Evolutionary conservation across 2,888 invertebrate genomes (phyloP).

Genomic region (Xestia xanthographa): DNA sequence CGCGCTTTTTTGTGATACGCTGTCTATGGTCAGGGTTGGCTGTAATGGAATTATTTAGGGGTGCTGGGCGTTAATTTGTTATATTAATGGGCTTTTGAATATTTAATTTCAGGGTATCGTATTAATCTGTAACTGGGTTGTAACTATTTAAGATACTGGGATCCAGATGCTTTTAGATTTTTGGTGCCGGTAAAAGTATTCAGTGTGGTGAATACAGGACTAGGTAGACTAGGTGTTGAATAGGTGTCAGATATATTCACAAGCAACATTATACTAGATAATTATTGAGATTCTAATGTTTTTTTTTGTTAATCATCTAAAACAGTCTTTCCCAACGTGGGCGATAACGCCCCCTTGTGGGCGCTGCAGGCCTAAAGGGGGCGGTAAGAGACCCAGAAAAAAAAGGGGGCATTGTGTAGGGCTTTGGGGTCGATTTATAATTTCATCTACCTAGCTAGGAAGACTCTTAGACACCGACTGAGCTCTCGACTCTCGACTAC

Average conservation of each 20-base stretch:
- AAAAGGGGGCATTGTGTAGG: no score
- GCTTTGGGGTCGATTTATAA: no score
- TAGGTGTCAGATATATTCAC: not conserved
- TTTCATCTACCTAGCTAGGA: no score
- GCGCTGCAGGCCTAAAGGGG: no score
- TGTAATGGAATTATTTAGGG: conserved; percentile 54
- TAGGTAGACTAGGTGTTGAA: no score
- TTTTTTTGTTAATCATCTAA: no score
- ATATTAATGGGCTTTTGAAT: not conserved
- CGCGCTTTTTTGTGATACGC: conserved; percentile 82
- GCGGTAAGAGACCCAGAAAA: no score
- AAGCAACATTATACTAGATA: no score
- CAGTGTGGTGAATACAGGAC: not conserved
- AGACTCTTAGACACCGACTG: no score
- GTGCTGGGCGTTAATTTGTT: not conserved
- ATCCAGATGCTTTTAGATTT: not conserved
- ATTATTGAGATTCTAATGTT: not conserved
- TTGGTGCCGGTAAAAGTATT: not conserved
- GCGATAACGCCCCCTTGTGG: no score
- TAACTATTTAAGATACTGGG: not conserved
- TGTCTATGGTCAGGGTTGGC: conserved; percentile 80
- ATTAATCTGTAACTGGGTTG: not conserved
- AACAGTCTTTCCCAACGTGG: no score
- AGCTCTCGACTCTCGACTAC: no score
- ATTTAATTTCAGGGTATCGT: not conserved